Conservation (phyloP, 2,888 invertebrate species). For the Drosophila kanekoi region DNA sequence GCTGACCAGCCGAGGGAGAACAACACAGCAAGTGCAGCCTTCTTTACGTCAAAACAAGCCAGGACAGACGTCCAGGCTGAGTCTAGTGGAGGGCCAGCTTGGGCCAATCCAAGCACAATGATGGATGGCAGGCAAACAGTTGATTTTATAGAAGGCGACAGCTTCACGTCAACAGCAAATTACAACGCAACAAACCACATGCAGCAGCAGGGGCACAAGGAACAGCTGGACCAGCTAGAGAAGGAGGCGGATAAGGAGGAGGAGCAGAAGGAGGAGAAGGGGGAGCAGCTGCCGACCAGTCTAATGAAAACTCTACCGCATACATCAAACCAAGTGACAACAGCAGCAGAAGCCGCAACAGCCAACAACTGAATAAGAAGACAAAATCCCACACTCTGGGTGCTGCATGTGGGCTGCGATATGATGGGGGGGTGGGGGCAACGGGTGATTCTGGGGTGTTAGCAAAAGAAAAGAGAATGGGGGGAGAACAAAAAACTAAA, state of each 20-base stretch:
- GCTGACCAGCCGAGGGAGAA: conserved; percentile 58
- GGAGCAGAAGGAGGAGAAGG: conserved; percentile 6
- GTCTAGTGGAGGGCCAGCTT: conserved; percentile 28
- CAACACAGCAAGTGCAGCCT: conserved; percentile 28
- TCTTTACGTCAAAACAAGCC: conserved; percentile 71
- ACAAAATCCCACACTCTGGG: conserved; percentile 21
- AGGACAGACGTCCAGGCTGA: conserved; percentile 34
- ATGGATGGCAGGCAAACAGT: conserved; percentile 79
- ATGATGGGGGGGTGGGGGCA: background rate
- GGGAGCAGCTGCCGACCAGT: conserved; percentile 16
- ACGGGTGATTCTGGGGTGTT: background rate
- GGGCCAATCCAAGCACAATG: conserved; percentile 59
- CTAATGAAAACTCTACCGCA: conserved; percentile 76
- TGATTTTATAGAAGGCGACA: conserved; percentile 80
- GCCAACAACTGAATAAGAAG: conserved; percentile 56
- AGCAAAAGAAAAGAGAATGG: background rate
- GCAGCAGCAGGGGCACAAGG: conserved; percentile 14
- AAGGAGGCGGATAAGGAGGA: conserved; percentile 7
- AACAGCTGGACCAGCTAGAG: background rate
- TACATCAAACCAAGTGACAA: conserved; percentile 79
- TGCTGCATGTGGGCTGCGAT: background rate
- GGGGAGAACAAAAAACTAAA: conserved; percentile 6
- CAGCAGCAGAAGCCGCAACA: conserved; percentile 57
- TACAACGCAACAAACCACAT: conserved; percentile 70
- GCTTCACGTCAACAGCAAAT: conserved; percentile 78